These are phyloP conservation scores for Penaeus japonicus DNA, from an alignment of 1,140 invertebrate species.

Conservation along the genomic window DNA sequence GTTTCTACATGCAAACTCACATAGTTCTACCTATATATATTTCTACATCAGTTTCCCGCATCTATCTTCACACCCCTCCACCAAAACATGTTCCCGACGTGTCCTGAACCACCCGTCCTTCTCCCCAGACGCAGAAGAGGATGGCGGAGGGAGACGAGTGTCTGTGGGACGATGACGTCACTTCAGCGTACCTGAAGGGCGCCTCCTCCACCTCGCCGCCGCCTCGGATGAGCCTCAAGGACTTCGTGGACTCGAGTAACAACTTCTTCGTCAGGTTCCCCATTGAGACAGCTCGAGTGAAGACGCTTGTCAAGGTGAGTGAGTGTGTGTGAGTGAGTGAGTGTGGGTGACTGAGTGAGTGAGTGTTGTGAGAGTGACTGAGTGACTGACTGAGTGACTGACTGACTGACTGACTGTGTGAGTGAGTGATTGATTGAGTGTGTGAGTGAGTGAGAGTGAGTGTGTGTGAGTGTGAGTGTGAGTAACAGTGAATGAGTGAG, in stretches of 20 bases:
- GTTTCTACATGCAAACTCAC: no score
- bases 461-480: no score
- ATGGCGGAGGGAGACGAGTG: background rate
- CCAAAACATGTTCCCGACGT: background rate
- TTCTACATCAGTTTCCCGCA: no score
- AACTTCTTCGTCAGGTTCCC: slow-evolving; percentile 33
- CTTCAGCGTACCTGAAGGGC: slow-evolving; percentile 19
- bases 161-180: slow-evolving; percentile 1
- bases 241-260: slow-evolving; percentile 21
- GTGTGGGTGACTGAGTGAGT: no score
- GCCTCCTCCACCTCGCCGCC: background rate
- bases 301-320: slow-evolving; percentile 26
- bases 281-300: slow-evolving; percentile 1
- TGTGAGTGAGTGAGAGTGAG: no score
- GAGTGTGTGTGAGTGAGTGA: background rate
- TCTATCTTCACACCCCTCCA: no score
- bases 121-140: background rate
- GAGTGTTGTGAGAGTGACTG: no score
- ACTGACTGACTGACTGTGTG: no score
- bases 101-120: background rate
- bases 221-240: background rate
- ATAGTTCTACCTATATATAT: no score
- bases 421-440: no score
- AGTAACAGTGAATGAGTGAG: no score
- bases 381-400: no score